phyloP scores from a whole-genome alignment of 2,888 invertebrate species.

The Globia sparganii region DNA sequence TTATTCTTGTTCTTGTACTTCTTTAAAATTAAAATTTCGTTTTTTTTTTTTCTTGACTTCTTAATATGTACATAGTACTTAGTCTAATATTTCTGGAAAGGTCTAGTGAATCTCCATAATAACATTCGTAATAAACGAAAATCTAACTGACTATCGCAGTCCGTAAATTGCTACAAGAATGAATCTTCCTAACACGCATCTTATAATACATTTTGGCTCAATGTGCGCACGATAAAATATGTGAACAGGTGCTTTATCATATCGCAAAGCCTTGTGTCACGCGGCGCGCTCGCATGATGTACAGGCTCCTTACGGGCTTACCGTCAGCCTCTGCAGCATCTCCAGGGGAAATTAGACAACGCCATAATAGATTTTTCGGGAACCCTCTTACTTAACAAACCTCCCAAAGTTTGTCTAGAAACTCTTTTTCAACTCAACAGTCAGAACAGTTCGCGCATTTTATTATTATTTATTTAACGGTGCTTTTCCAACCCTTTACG shows the following conservation, averaged over 20 bases:
- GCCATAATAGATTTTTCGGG: conserved; percentile 80
- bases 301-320: conserved; percentile 86
- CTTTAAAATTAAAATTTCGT: too few relatives aligned
- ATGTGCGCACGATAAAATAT: conserved; percentile 87
- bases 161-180: conserved; percentile 65
- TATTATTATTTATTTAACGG: conserved; percentile 52
- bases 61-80: neutral
- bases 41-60: too few relatives aligned
- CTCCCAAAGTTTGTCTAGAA: conserved; percentile 46
- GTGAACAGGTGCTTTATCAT: conserved; percentile 89
- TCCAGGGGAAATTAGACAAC: conserved; percentile 81
- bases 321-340: conserved; percentile 72
- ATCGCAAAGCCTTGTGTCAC: conserved; percentile 86
- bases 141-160: conserved; percentile 52
- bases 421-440: conserved; percentile 34
- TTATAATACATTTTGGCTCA: conserved; percentile 81
- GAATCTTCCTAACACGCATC: conserved; percentile 74
- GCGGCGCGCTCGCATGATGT: conserved; percentile 83
- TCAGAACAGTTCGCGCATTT: conserved; percentile 27
- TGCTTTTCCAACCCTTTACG: conserved; percentile 36
- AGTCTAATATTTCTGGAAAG: neutral
- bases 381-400: conserved; percentile 61
- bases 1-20: too few relatives aligned
- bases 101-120: neutral
- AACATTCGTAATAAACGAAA: conserved; percentile 17